Base-by-base conservation (phyloP, 2,888 invertebrate species). In the Ormyrus nitidulus region DNA sequence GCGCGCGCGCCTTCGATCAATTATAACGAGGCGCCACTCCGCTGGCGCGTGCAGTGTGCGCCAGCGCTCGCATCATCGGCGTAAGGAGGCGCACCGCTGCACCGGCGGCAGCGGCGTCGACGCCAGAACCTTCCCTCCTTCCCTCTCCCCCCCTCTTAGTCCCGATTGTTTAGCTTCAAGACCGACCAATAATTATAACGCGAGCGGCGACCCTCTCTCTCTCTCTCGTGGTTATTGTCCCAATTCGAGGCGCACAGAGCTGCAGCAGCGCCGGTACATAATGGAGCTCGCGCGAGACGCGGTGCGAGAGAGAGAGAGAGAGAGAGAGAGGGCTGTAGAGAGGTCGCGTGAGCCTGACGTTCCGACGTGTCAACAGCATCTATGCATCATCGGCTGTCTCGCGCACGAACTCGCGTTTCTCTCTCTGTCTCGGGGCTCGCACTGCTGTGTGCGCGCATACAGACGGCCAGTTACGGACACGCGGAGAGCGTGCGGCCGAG, bases 331-430 rank as follows among this genome's bases (percentile, higher is more conserved):
- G 9, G 58, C 9, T 46, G 1, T 88, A 84, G 88, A 89, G 89
- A 87, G 88, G 86, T 88, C 89, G 89, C 87, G 87, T 88, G 89
- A 89, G 86, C 83, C 87, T 90, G 89, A 90, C 89, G 87, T 89
- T 86, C 86, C 87, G 85, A 86, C 89, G 87, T 90, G 90, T 90
- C 90, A 90, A 90, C 90, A 88, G 88, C 89, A 89, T 88, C 89
- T 89, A 90, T 90, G 89, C 89, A 89, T 90, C 90, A 90, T 89
- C 88, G 86, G 86, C 86, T 89, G 89, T 89, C 90, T 85, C 83
- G 83, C 83, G 86, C 89, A 90, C 88, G 89, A 85, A 85, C 86
- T 84, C 86, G 84, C 85, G 53, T 65, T 58, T 65, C 11, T 70
- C 49, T 65, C 56, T 51, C 10, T 44, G 13, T 46, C 13, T 7